phyloP scores from a whole-genome alignment of 92 coral and sea anemone genomes.

The Palythoa grandis region DNA sequence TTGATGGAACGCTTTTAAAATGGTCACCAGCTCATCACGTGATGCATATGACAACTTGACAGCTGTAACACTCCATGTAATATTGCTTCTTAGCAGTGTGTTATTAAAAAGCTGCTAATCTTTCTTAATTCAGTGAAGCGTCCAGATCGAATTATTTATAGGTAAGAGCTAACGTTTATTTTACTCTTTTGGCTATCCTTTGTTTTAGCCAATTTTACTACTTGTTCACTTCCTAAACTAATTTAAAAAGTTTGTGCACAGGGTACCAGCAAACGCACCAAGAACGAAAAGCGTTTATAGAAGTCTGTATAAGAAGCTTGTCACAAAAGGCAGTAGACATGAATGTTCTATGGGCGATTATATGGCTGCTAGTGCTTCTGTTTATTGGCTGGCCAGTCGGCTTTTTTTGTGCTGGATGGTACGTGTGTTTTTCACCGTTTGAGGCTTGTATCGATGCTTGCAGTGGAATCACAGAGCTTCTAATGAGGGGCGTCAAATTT shows the following conservation, averaged over 20 bases:
- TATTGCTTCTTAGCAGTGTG: not conserved
- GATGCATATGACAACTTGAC: conserved; percentile 14
- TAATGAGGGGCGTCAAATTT: conserved; percentile 57
- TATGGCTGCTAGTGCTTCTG: conserved; percentile 60
- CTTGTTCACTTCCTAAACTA: not conserved
- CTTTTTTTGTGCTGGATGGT: conserved; percentile 71
- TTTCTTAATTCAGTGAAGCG: not conserved
- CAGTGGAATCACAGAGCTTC: conserved; percentile 53
- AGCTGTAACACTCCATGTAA: not conserved
- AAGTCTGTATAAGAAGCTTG: not conserved
- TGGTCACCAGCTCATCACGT: not conserved
- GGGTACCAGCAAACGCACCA: not conserved
- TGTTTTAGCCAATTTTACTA: too few relatives aligned
- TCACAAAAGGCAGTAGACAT: not conserved
- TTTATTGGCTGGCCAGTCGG: conserved; percentile 72
- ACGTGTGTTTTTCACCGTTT: conserved; percentile 65
- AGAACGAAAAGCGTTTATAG: not conserved
- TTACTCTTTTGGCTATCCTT: not conserved
- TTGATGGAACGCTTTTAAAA: not conserved
- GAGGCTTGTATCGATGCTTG: conserved; percentile 58
- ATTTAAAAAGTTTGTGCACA: not conserved
- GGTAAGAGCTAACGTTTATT: not conserved
- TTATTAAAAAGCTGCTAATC: not conserved
- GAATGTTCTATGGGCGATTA: conserved; percentile 62
- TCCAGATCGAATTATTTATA: not conserved